Base-by-base conservation (phyloP, 2,797 vertebrate genomes). In the Hemitrygon akajei region DNA sequence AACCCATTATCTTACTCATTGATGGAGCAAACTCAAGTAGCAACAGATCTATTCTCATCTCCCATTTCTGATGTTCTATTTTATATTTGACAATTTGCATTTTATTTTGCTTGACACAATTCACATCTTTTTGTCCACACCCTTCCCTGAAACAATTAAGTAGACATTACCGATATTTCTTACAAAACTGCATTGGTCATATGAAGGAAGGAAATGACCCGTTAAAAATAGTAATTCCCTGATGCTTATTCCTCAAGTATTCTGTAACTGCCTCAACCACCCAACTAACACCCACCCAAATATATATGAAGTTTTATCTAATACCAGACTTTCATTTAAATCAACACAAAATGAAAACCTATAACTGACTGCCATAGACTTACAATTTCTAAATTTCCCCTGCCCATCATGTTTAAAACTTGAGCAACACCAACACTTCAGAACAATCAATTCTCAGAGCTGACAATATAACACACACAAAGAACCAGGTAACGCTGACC, bases 181-280 rank as follows among this genome's bases (percentile, higher is more conserved):
- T 93, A 10, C 71, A 93, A 75, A 71, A 92, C 37, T 27, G 27
- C 47, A n/a, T 27, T 76, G 91, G 37, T 56, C 71, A 93, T 34
- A 27, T 37, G 14, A 76, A 93, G 71, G 91, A 93, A 93, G 71
- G 91, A 93, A 93, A 58, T 93, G 37, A n/a, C 91, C 25, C 4
- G 71, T 93, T 93, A 25, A 76, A 92, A 56, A 56, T 16, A 47
- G 58, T 58, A 76, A 93, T 76, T 75, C 40, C 91, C 27, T 12
- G 27, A 40, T 69, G 40, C 71, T 56, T n/a, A 69, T 18, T 89
- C 60, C n/a, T 66, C 71, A 27, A 93, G 76, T 40, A 56, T 40
- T 71, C 22, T 56, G 71, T 3, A 27, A 56, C n/a, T 27, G 91
- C 10, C 47, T 93, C 27, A 75, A 76, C 91, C 30, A 56, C 12